These are phyloP conservation scores for Neodiprion fabricii DNA, from an alignment of 1,140 invertebrate genomes.

Conservation along the genomic window DNA sequence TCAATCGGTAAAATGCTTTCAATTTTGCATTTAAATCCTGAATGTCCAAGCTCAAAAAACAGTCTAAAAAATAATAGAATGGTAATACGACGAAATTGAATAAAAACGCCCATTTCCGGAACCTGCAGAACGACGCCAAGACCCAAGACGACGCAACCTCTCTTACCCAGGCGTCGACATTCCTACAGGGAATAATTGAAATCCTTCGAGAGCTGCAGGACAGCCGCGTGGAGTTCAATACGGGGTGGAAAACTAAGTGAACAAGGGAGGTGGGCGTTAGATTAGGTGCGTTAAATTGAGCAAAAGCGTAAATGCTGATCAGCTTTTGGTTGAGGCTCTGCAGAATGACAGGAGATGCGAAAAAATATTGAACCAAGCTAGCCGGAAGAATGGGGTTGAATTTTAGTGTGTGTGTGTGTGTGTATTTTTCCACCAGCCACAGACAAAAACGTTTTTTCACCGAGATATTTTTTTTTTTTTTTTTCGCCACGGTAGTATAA, in stretches of 20 bases:
- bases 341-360: too few species aligned
- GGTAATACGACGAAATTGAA: neutral
- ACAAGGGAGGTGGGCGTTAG: neutral
- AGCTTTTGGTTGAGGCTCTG: too few species aligned
- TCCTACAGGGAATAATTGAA: slow-evolving; percentile 35
- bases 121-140: neutral
- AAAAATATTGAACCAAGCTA: too few species aligned
- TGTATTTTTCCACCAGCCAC: too few species aligned
- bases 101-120: neutral
- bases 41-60: neutral
- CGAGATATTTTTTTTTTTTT: too few species aligned
- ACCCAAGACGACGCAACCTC: slow-evolving; percentile 20
- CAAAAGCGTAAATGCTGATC: too few species aligned
- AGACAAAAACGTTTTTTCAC: too few species aligned
- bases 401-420: too few species aligned
- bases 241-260: slow-evolving; percentile 24
- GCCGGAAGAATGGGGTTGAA: too few species aligned
- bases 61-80: too few species aligned
- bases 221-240: slow-evolving; percentile 25
- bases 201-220: slow-evolving; percentile 24
- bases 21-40: neutral
- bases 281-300: too few species aligned
- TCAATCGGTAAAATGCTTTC: neutral
- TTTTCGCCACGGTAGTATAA: neutral
- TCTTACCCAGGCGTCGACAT: slow-evolving; percentile 36